Conservation (phyloP, 2,888 invertebrate species). For the Agapostemon virescens region DNA sequence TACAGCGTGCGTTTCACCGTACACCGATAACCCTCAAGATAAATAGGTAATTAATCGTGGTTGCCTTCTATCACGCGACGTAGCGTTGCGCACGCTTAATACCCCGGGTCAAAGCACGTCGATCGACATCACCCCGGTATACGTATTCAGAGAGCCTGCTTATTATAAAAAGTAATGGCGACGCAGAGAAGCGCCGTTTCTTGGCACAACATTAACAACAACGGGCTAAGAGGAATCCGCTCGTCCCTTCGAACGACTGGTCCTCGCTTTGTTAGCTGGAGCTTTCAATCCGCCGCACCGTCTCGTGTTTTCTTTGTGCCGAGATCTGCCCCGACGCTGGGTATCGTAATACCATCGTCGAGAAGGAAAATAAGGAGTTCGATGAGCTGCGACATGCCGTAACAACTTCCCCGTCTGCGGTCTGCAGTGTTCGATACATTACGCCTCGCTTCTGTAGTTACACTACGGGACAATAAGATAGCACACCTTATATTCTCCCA, state of each 20-base stretch:
- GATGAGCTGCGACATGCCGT: neutral
- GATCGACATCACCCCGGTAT: conserved; percentile 31
- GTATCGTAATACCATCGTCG: conserved; percentile 35
- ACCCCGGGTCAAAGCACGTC: conserved; percentile 52
- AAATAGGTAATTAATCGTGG: conserved; percentile 60
- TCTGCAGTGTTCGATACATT: neutral
- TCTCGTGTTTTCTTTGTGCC: conserved; percentile 27
- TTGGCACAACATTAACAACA: conserved; percentile 39
- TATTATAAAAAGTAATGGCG: conserved; percentile 35
- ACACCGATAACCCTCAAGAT: conserved; percentile 56
- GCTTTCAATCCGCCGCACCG: conserved; percentile 26
- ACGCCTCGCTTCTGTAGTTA: neutral
- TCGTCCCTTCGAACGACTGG: conserved; percentile 6
- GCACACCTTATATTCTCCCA: too few relatives aligned
- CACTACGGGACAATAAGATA: too few relatives aligned
- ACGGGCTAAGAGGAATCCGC: conserved; percentile 14
- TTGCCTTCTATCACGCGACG: conserved; percentile 55
- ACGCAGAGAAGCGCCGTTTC: conserved; percentile 23
- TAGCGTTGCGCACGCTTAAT: conserved; percentile 55
- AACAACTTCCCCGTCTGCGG: neutral
- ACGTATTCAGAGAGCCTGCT: conserved; percentile 35
- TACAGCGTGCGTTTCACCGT: conserved; percentile 47
- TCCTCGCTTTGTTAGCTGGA: conserved; percentile 37
- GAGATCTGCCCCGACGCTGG: neutral
- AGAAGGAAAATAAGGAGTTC: conserved; percentile 7